These are phyloP conservation scores for Macrophya alboannulata DNA, from an alignment of 2,888 invertebrate genomes.

Conservation along the genomic window DNA sequence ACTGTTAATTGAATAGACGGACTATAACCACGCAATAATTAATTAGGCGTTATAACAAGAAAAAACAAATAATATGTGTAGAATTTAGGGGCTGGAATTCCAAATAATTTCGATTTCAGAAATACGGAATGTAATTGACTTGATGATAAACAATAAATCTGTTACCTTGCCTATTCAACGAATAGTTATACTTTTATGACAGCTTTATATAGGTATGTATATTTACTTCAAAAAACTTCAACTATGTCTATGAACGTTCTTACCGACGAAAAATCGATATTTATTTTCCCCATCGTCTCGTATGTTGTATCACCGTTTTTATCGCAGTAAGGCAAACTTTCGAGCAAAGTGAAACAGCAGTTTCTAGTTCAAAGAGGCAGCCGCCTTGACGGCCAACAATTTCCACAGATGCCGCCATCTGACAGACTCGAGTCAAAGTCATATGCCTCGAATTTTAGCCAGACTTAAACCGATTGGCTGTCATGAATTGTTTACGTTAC, in stretches of 20 bases:
- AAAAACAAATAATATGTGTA: neutral
- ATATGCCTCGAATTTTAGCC: neutral
- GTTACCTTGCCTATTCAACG: no score
- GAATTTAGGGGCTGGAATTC: no score
- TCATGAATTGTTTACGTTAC: conserved; percentile 68
- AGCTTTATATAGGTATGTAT: no score
- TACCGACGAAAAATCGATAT: no score
- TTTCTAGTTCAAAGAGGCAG: neutral
- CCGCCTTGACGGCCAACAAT: neutral
- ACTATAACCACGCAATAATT: neutral
- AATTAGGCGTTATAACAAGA: neutral
- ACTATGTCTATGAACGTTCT: no score
- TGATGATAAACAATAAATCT: no score
- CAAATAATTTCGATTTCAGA: no score
- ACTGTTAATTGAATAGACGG: neutral
- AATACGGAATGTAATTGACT: no score
- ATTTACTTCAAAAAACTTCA: no score
- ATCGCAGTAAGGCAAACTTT: neutral
- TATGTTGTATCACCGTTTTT: neutral
- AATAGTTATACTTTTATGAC: no score
- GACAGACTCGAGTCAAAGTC: neutral
- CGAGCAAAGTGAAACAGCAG: neutral
- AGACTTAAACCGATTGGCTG: conserved; percentile 64
- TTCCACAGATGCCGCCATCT: neutral
- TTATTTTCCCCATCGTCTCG: no score